Percentiles rank a stretch among this genome's conserved stretches.
These are phyloP conservation scores for Thunnus maccoyii DNA, from an alignment of 2,113 vertebrate genomes.

Conservation along the genomic window DNA sequence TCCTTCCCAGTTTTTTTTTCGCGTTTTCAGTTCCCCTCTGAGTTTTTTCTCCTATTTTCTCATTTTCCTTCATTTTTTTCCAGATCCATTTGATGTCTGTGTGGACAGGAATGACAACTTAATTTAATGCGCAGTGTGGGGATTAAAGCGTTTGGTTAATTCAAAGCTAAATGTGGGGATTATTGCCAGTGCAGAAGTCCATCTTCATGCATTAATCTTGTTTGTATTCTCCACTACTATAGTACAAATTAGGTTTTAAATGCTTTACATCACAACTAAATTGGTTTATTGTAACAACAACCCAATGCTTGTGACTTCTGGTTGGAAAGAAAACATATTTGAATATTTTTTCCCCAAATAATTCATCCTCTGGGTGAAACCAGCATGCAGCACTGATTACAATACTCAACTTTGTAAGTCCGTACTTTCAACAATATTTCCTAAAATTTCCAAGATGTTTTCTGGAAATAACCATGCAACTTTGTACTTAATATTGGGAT, in stretches of 20 bases:
- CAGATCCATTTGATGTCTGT: constrained; percentile 70
- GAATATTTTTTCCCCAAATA: background rate
- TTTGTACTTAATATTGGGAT: no score
- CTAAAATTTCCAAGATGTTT: no score
- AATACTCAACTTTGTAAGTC: no score
- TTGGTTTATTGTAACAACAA: constrained; percentile 16
- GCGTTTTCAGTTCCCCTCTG: constrained; percentile 44
- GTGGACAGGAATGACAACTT: constrained; percentile 64
- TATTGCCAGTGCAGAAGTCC: constrained; percentile 18
- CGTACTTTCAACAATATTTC: no score
- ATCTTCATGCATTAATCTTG: constrained; percentile 28
- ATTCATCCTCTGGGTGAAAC: background rate
- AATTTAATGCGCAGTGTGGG: constrained; percentile 67
- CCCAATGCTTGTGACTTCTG: constrained; percentile 14
- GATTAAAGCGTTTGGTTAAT: constrained; percentile 68
- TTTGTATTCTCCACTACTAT: constrained; percentile 32
- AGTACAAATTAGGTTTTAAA: constrained; percentile 46
- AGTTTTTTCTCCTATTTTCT: constrained; percentile 18
- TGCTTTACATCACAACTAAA: constrained; percentile 12
- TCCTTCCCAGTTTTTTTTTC: constrained; percentile 75
- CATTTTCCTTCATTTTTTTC: constrained; percentile 41
- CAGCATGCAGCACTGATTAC: background rate
- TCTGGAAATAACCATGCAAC: no score
- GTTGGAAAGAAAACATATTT: background rate
- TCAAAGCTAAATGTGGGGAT: constrained; percentile 63